A percentile compares a stretch with the other conserved stretches of the same genome.
phyloP scores from a whole-genome alignment of 2,113 vertebrate species.

The Acanthisitta chloris region DNA sequence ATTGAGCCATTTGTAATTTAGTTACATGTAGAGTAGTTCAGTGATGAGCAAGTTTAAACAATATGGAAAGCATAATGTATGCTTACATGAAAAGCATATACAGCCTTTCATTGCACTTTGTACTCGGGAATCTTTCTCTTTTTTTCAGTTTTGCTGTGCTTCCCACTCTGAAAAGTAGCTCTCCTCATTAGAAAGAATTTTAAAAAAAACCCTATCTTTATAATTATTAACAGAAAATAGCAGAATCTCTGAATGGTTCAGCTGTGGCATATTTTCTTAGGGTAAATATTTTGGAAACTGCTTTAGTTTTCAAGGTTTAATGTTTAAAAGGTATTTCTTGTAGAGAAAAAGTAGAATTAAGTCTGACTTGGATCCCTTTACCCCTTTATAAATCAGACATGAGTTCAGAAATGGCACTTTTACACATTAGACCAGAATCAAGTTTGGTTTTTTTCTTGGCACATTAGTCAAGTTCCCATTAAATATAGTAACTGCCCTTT shows the following conservation, averaged over 20 bases:
- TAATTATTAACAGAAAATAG: constrained; percentile 39
- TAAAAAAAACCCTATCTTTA: constrained; percentile 21
- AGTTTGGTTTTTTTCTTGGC: not conserved
- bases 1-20: constrained; percentile 67
- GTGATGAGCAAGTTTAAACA: constrained; percentile 59
- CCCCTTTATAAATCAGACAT: not conserved
- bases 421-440: not conserved
- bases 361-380: not conserved
- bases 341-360: not conserved
- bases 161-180: constrained; percentile 54
- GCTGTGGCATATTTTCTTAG: not conserved
- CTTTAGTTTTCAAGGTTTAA: not conserved
- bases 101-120: constrained; percentile 54
- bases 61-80: constrained; percentile 50
- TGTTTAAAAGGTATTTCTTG: not conserved
- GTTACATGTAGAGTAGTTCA: constrained; percentile 51
- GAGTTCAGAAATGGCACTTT: not conserved
- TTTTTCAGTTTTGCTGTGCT: constrained; percentile 17
- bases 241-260: constrained; percentile 7
- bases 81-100: constrained; percentile 46
- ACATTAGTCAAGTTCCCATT: not conserved
- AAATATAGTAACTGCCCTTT: not conserved
- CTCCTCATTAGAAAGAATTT: constrained; percentile 36
- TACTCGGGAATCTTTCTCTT: constrained; percentile 25
- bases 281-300: constrained; percentile 41